These are phyloP conservation scores for Pygathrix nemaeus DNA, from an alignment of 2,113 vertebrate genomes.

Conservation along the genomic window DNA sequence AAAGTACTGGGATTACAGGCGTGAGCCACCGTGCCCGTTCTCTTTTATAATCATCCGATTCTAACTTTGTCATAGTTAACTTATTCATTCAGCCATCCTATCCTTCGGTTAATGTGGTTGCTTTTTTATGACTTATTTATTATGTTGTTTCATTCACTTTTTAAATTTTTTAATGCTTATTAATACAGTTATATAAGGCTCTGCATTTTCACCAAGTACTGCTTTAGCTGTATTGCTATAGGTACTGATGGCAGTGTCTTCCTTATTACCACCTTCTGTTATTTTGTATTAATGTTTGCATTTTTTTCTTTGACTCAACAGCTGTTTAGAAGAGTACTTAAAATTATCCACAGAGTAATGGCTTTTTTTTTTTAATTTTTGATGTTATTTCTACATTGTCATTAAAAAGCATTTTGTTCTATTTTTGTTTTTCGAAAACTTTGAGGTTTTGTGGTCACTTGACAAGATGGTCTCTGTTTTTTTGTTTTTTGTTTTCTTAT, in stretches of 20 bases:
- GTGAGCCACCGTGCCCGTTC: too few relatives aligned
- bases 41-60: neutral
- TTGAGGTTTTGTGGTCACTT: slow-evolving; percentile 30
- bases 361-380: neutral
- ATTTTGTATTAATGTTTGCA: neutral
- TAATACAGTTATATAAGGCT: neutral
- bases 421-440: slow-evolving; percentile 19
- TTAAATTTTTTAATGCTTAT: neutral
- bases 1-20: too few relatives aligned
- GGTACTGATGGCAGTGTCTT: rapidly evolving
- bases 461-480: neutral
- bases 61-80: neutral
- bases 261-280: neutral
- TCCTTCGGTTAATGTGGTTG: neutral
- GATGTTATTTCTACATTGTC: slow-evolving; percentile 2
- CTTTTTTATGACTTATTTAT: neutral
- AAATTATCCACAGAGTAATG: neutral
- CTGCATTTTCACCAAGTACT: neutral
- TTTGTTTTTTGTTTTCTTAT: neutral
- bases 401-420: slow-evolving; percentile 26
- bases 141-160: neutral
- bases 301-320: neutral
- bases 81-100: neutral
- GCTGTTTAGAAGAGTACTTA: neutral
- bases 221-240: too few relatives aligned